Percentiles rank a stretch among this genome's conserved stretches.
Evolutionary conservation across 2,797 vertebrate genomes (phyloP).

Genomic region (Xiphophorus birchmanni): DNA sequence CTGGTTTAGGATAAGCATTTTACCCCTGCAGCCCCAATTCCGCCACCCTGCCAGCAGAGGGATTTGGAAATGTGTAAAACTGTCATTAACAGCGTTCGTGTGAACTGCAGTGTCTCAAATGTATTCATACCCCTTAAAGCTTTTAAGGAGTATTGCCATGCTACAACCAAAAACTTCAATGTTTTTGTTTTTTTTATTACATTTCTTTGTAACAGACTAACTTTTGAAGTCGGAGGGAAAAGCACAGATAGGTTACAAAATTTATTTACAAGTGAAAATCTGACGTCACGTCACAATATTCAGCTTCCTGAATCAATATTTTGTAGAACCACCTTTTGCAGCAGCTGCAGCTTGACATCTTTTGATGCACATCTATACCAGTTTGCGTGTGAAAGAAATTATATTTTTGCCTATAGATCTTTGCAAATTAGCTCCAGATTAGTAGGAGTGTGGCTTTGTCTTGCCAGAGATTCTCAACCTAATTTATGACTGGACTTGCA

Average conservation of each 20-base stretch:
- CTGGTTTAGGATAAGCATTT: conserved; percentile 63
- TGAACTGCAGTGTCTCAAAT: neutral
- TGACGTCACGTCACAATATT: neutral
- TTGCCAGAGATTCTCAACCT: neutral
- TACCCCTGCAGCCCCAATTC: conserved; percentile 1
- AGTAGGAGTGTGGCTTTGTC: neutral
- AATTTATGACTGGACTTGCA: neutral
- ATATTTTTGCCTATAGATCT: neutral
- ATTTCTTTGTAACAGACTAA: neutral
- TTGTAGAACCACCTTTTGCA: neutral
- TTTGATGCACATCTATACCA: neutral
- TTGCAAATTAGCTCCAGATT: neutral
- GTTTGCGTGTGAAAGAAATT: neutral
- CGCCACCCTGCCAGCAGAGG: neutral
- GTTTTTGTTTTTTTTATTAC: neutral
- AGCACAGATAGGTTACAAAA: neutral
- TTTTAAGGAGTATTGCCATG: neutral
- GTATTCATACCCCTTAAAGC: neutral
- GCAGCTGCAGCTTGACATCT: neutral
- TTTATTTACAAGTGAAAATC: neutral
- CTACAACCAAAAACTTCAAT: neutral
- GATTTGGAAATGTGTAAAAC: conserved; percentile 35
- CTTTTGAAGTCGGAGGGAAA: neutral
- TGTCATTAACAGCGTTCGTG: neutral
- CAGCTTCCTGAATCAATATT: neutral